phyloP scores from a whole-genome alignment of 2,797 vertebrate species.

The Gobio occitaniae region DNA sequence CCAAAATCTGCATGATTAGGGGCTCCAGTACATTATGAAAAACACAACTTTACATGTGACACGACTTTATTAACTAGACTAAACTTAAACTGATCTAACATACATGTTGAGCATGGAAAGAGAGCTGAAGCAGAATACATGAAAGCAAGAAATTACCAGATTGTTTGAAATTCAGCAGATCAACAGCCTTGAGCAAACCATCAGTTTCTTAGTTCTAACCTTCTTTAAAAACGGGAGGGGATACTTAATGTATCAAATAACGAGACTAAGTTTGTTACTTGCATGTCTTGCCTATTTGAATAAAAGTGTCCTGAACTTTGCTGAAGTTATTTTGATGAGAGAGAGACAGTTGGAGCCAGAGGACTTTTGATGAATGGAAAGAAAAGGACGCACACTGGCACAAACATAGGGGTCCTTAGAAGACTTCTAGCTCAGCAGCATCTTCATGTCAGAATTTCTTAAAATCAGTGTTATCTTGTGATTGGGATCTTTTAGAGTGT shows the following conservation, averaged over 20 bases:
- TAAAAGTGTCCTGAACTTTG: neutral
- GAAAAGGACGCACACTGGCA: too few relatives aligned
- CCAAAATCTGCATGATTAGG: neutral
- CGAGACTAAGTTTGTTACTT: neutral
- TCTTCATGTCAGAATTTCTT: too few relatives aligned
- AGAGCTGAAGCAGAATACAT: neutral
- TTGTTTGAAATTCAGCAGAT: too few relatives aligned
- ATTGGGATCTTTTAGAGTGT: too few relatives aligned
- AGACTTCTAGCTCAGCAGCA: too few relatives aligned
- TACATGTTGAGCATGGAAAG: neutral
- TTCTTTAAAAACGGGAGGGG: too few relatives aligned
- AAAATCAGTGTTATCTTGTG: too few relatives aligned
- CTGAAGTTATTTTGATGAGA: neutral
- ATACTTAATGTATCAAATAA: neutral
- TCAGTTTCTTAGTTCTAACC: too few relatives aligned
- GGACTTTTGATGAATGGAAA: neutral
- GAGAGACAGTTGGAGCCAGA: neutral
- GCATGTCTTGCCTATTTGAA: neutral
- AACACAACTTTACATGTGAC: neutral
- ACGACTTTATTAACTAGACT: neutral
- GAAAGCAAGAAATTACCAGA: neutral
- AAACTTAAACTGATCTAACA: neutral
- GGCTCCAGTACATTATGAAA: neutral
- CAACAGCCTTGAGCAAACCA: too few relatives aligned
- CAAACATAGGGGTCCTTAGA: too few relatives aligned